These are phyloP conservation scores for Ailurus styani DNA, from an alignment of 2,113 vertebrate genomes.

Conservation along the genomic window DNA sequence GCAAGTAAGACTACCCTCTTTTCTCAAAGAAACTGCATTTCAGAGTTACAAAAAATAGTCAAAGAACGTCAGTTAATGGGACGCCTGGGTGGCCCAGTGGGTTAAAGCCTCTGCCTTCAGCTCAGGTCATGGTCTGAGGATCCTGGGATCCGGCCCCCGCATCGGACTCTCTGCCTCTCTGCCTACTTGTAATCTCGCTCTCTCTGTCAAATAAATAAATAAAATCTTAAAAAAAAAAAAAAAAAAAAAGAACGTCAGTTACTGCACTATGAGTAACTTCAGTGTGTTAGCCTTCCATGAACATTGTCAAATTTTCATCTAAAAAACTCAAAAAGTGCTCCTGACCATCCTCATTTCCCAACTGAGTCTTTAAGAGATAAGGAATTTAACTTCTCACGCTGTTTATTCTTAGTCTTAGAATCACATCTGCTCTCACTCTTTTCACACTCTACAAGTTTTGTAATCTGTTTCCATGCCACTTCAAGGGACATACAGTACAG, in stretches of 20 bases:
- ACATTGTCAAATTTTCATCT: neutral
- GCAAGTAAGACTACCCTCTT: neutral
- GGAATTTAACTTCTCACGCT: neutral
- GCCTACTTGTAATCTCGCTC: no score
- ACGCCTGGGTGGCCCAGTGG: no score
- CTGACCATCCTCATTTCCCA: neutral
- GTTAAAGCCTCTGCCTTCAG: no score
- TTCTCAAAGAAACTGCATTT: conserved; percentile 10
- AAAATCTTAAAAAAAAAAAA: no score
- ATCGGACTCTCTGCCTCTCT: no score
- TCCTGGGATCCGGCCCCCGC: no score
- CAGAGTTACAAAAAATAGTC: neutral
- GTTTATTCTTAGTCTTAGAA: neutral
- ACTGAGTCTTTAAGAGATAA: neutral
- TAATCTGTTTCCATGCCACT: neutral
- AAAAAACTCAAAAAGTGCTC: neutral
- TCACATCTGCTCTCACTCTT: neutral
- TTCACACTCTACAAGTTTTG: neutral
- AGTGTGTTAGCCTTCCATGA: neutral
- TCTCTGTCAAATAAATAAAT: no score
- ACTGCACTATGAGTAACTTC: neutral
- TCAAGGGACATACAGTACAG: neutral
- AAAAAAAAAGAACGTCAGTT: neutral
- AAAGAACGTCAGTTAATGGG: neutral
- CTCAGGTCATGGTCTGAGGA: no score